These are phyloP conservation scores for Chloroceryle inda DNA, from an alignment of 2,797 vertebrate species.

Conservation along the genomic window DNA sequence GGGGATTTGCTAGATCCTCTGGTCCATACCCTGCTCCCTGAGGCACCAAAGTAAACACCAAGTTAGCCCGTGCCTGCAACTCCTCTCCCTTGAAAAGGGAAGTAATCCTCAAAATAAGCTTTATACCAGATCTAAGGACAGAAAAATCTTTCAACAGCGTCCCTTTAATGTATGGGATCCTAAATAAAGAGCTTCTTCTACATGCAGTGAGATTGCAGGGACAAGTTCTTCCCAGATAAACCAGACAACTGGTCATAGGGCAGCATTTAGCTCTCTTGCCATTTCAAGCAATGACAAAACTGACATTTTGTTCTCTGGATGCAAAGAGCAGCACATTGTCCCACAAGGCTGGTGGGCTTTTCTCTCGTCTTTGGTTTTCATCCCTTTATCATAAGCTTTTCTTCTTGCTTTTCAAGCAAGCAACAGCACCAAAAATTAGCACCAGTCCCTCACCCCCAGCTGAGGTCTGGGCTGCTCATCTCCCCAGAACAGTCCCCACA, in stretches of 20 bases:
- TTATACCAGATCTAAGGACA: not conserved
- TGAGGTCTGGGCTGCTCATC: not conserved
- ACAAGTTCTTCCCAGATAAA: not conserved
- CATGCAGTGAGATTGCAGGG: not conserved
- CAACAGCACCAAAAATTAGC: not conserved
- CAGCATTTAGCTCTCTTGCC: not conserved
- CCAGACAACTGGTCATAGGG: not conserved
- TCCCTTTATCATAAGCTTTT: not conserved
- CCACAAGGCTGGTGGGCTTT: not conserved
- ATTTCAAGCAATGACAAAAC: not conserved
- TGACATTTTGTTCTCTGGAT: conserved; percentile 13
- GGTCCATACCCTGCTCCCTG: not conserved
- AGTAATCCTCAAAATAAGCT: not conserved
- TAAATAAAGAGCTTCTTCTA: not conserved
- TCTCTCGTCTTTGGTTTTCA: not conserved
- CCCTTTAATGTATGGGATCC: not conserved
- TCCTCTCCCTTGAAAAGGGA: not conserved
- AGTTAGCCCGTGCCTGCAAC: not conserved
- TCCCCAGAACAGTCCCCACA: not conserved
- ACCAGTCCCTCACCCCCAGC: not conserved
- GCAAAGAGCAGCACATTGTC: conserved; percentile 26
- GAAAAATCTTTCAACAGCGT: not conserved
- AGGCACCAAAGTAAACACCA: not conserved
- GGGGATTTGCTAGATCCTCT: not conserved
- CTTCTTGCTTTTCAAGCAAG: not conserved